Percentiles rank a stretch among this genome's conserved stretches.
Conservation (phyloP, 2,797 vertebrate species). For the Coilia nasus region DNA sequence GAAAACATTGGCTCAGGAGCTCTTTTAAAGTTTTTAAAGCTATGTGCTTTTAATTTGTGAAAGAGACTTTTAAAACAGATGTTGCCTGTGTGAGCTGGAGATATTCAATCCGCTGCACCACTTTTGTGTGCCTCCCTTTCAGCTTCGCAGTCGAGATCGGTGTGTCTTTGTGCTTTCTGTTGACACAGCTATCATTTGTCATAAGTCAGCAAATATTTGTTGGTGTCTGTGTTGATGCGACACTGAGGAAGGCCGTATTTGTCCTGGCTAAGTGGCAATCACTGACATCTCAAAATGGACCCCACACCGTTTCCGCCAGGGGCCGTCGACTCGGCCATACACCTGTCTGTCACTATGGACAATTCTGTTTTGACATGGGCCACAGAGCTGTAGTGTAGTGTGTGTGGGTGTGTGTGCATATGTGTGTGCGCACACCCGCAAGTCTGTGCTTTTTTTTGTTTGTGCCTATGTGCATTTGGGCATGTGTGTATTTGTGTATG, state of each 20-base stretch:
- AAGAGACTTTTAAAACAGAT: background rate
- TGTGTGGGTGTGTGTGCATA: too few relatives aligned
- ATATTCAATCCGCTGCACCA: background rate
- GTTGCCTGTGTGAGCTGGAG: background rate
- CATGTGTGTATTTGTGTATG: background rate
- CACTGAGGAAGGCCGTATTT: background rate
- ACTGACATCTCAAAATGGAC: background rate
- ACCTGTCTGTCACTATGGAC: background rate
- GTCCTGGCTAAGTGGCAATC: background rate
- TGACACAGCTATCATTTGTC: constrained; percentile 37
- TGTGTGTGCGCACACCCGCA: background rate
- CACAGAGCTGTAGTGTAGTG: background rate
- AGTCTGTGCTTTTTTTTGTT: background rate
- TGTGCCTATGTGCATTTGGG: background rate
- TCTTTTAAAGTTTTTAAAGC: constrained; percentile 21
- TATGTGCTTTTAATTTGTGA: constrained; percentile 15
- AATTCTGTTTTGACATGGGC: background rate
- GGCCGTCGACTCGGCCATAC: background rate
- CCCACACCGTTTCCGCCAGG: background rate
- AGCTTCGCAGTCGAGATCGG: background rate
- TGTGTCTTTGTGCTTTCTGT: constrained; percentile 16
- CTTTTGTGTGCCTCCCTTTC: background rate
- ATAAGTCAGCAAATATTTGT: constrained; percentile 32
- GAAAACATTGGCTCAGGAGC: background rate
- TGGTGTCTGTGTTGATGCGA: constrained; percentile 18